A percentile compares a stretch with the other conserved stretches of the same genome.
phyloP scores from a whole-genome alignment of 2,797 vertebrate genomes.

The Microtus obscurus region DNA sequence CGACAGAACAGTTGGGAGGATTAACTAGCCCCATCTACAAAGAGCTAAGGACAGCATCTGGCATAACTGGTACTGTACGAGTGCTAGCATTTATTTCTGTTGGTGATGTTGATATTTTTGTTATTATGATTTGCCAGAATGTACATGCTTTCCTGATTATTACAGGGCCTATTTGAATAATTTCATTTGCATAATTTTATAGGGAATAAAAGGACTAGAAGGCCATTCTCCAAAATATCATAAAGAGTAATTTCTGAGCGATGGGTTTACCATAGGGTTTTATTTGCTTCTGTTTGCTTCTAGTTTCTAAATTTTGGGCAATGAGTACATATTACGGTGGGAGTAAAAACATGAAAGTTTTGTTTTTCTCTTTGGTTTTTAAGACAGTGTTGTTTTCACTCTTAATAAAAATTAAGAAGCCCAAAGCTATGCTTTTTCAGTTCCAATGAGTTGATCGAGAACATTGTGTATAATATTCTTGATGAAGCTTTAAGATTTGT shows the following conservation, averaged over 20 bases:
- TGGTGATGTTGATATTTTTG: slow-evolving; percentile 4
- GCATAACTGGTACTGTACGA: background rate
- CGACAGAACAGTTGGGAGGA: background rate
- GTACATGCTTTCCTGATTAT: slow-evolving; percentile 23
- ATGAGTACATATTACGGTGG: background rate
- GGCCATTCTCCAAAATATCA: slow-evolving; percentile 25
- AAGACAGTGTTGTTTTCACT: slow-evolving; percentile 18
- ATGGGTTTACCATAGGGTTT: slow-evolving; percentile 34
- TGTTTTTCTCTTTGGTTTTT: slow-evolving; percentile 14
- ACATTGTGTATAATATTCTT: background rate
- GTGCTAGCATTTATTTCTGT: slow-evolving; percentile 5
- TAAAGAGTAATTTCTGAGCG: slow-evolving; percentile 36
- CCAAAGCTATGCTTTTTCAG: background rate
- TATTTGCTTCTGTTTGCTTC: slow-evolving; percentile 35
- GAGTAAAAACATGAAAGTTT: background rate
- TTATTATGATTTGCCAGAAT: slow-evolving; percentile 59
- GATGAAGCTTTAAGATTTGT: slow-evolving; percentile 4
- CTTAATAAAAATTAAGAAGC: slow-evolving; percentile 12
- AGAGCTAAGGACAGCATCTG: background rate
- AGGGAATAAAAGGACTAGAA: background rate
- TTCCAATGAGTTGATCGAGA: background rate
- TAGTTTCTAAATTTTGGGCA: slow-evolving; percentile 54
- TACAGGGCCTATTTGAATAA: slow-evolving; percentile 28
- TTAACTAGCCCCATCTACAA: background rate
- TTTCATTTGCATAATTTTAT: slow-evolving; percentile 53